A percentile compares a stretch with the other conserved stretches of the same genome.
phyloP scores from a whole-genome alignment of 2,888 invertebrate species.

The Polyommatus iphigenia region DNA sequence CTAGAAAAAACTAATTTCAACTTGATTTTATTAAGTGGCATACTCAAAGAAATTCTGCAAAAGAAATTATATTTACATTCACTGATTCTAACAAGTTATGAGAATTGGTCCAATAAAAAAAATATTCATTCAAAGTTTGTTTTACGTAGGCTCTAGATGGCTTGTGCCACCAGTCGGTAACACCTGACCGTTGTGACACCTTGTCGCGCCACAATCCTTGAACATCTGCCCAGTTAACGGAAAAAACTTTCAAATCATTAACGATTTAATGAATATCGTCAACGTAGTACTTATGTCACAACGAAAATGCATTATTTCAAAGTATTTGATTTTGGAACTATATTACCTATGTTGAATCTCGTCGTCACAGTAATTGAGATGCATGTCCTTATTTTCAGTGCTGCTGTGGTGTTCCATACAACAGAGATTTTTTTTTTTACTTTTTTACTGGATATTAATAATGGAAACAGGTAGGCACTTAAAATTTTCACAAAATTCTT shows the following conservation, averaged over 20 bases:
- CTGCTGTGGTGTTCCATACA: too few species aligned
- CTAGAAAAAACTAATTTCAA: neutral
- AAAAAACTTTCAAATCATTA: constrained; percentile 29
- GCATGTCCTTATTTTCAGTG: too few species aligned
- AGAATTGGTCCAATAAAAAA: constrained; percentile 22
- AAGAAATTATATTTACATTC: neutral
- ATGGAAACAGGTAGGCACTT: too few species aligned
- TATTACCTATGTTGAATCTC: neutral
- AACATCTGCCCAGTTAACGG: constrained; percentile 59
- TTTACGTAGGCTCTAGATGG: constrained; percentile 48
- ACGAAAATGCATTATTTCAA: neutral
- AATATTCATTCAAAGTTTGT: constrained; percentile 32
- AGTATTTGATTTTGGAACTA: neutral
- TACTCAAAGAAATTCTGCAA: neutral
- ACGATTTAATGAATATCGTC: neutral
- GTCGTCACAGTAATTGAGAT: too few species aligned
- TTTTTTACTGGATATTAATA: too few species aligned
- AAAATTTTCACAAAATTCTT: too few species aligned
- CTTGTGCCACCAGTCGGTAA: constrained; percentile 59
- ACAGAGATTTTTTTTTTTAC: too few species aligned
- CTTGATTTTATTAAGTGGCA: neutral
- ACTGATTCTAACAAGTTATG: neutral
- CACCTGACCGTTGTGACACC: constrained; percentile 69
- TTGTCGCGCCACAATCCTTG: constrained; percentile 66
- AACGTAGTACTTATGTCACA: constrained; percentile 12